These are phyloP conservation scores for Heterotis niloticus DNA, from an alignment of 2,113 vertebrate species.

Conservation along the genomic window DNA sequence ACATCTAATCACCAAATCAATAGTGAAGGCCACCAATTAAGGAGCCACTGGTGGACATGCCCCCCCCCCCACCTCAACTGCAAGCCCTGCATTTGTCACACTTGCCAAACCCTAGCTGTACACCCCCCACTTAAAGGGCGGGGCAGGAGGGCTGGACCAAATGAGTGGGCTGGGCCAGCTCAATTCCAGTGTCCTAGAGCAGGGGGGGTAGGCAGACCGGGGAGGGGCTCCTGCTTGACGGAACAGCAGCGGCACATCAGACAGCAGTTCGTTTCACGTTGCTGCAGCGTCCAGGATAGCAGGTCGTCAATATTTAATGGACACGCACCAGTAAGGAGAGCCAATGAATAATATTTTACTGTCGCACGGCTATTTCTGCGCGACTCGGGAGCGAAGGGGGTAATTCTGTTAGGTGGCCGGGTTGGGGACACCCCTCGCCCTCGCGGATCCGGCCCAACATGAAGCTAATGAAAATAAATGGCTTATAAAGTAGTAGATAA, in stretches of 20 bases:
- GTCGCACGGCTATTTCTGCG: conserved; percentile 16
- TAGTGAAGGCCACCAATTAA: conserved; percentile 52
- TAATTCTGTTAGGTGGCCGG: conserved; percentile 56
- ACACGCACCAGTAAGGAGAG: conserved; percentile 45
- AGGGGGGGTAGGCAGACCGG: background rate
- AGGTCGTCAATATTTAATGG: conserved; percentile 55
- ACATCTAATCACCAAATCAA: conserved; percentile 49
- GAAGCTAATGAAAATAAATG: conserved; percentile 74
- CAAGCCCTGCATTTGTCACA: background rate
- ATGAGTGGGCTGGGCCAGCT: no score
- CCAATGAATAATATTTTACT: conserved; percentile 49
- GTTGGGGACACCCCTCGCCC: conserved; percentile 22
- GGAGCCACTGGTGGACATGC: conserved; percentile 19
- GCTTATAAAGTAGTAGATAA: conserved; percentile 68
- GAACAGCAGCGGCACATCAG: conserved; percentile 23
- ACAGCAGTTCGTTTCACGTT: conserved; percentile 37
- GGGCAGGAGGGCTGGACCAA: no score
- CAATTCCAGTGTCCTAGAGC: no score
- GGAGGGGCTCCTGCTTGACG: background rate
- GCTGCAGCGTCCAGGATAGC: conserved; percentile 41
- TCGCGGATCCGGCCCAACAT: conserved; percentile 52
- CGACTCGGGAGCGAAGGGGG: conserved; percentile 21
- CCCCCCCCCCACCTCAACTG: background rate
- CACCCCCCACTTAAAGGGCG: background rate
- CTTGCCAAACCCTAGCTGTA: background rate